Percentiles rank a stretch among this genome's conserved stretches.
These are phyloP conservation scores for Chymomyza amoena DNA, from an alignment of 2,888 invertebrate genomes.

Conservation along the genomic window DNA sequence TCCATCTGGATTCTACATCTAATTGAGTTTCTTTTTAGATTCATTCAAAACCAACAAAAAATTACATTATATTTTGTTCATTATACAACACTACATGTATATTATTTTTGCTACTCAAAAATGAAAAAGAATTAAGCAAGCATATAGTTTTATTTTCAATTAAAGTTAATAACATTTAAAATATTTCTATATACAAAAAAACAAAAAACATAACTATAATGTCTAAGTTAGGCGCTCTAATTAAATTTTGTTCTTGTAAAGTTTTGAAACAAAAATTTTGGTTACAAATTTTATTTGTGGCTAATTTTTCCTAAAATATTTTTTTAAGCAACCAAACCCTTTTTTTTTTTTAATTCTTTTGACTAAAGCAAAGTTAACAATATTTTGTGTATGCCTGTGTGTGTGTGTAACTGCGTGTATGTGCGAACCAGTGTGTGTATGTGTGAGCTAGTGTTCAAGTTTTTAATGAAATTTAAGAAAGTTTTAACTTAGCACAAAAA, in stretches of 20 bases:
- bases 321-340: neutral
- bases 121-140: neutral
- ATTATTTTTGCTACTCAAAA: neutral
- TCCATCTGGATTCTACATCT: slow-evolving; percentile 16
- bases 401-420: neutral
- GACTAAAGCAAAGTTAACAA: slow-evolving; percentile 14
- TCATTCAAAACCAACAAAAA: neutral
- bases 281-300: neutral
- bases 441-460: neutral
- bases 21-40: neutral
- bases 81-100: neutral
- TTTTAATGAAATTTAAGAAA: neutral
- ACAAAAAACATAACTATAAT: neutral
- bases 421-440: slow-evolving; percentile 1
- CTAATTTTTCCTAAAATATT: neutral
- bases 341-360: slow-evolving; percentile 2
- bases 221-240: neutral
- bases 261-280: neutral
- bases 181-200: neutral
- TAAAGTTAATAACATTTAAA: neutral
- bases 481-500: neutral
- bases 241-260: no score
- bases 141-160: neutral
- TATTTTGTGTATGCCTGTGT: neutral
- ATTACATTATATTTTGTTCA: neutral